Evolutionary conservation across 2,113 vertebrate genomes (phyloP).

Genomic region (Hyaena hyaena): DNA sequence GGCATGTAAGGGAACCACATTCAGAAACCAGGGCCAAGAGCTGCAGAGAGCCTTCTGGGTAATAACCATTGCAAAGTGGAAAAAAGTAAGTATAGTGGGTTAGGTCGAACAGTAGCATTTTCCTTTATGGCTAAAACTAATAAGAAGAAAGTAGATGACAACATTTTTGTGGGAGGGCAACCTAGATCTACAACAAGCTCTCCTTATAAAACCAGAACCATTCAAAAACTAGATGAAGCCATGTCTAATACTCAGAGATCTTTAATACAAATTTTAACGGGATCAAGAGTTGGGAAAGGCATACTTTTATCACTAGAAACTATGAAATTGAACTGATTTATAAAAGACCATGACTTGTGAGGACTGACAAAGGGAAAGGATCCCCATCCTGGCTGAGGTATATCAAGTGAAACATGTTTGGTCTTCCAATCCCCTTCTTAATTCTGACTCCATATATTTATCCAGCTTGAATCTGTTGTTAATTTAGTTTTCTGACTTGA

Average conservation of each 20-base stretch:
- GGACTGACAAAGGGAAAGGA: background rate
- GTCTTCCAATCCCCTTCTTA: slow-evolving; percentile 6
- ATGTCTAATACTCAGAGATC: background rate
- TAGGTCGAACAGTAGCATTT: slow-evolving; percentile 6
- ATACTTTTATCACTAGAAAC: slow-evolving; percentile 11
- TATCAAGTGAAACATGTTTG: slow-evolving; percentile 41
- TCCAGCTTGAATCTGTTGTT: slow-evolving; percentile 34
- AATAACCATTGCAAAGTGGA: slow-evolving; percentile 43
- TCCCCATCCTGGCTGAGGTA: background rate
- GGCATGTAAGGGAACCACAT: background rate
- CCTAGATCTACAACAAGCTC: background rate
- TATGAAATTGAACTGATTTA: slow-evolving; percentile 4
- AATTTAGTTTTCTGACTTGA: slow-evolving; percentile 62
- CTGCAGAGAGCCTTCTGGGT: slow-evolving; percentile 7
- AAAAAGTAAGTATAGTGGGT: background rate
- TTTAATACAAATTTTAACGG: slow-evolving; percentile 15
- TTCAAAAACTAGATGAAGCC: background rate
- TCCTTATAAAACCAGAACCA: slow-evolving; percentile 21
- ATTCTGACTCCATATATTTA: slow-evolving; percentile 51
- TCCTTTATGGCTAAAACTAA: background rate
- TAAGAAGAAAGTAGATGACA: background rate
- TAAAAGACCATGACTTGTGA: slow-evolving; percentile 31
- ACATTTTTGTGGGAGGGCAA: background rate
- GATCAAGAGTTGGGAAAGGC: background rate
- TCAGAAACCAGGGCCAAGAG: background rate